Conservation (phyloP, 2,113 vertebrate species). For the Gorsachius goisagi region DNA sequence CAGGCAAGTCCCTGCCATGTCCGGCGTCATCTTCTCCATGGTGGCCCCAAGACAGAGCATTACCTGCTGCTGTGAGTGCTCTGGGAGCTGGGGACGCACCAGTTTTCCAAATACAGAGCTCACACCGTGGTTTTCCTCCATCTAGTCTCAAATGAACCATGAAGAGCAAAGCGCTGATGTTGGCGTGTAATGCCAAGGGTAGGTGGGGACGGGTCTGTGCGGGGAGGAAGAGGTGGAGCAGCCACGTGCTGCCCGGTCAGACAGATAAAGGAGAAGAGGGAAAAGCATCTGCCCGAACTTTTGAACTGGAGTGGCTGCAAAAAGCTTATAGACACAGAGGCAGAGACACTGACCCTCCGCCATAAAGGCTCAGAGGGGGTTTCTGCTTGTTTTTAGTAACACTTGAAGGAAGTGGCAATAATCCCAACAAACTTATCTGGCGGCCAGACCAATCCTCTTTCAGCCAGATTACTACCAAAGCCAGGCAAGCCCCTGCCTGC, state of each 20-base stretch:
- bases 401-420: background rate
- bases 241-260: background rate
- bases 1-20: background rate
- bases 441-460: slow-evolving; percentile 4
- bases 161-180: background rate
- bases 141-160: background rate
- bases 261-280: background rate
- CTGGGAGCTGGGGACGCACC: background rate
- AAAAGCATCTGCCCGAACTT: background rate
- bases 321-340: background rate
- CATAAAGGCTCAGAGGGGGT: background rate
- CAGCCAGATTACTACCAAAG: background rate
- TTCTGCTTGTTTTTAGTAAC: background rate
- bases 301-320: background rate
- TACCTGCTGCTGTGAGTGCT: background rate
- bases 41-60: background rate
- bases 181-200: background rate
- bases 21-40: background rate
- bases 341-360: background rate
- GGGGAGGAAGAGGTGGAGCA: background rate
- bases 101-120: background rate
- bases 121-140: background rate
- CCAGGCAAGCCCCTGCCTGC: background rate
- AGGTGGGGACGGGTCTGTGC: accelerated
- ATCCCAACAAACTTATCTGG: background rate